Evolutionary conservation across 2,113 vertebrate species (phyloP), one percentile per base, ranked within the genome.

Genomic region (Periophthalmodon schlosseri): DNA sequence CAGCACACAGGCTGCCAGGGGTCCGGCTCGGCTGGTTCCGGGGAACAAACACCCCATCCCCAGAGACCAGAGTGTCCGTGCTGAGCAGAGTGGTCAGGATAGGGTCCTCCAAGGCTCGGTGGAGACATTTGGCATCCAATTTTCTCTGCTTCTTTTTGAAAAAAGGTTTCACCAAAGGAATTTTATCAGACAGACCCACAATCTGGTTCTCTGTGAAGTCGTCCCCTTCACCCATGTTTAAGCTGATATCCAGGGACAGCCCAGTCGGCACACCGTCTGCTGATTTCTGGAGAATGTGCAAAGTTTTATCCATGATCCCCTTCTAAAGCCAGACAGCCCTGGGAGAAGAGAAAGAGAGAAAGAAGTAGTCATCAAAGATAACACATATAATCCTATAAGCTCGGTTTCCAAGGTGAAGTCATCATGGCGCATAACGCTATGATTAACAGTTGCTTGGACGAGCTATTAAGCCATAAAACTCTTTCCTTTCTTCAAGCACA

Each of bases 81-180:
- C 94, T 95, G 65, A 99, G 87, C 71, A 99, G 76, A 61, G 95
- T 96, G 81, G 93, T 97, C 18, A 99, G 94, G 73, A 98, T 96
- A 0, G 97, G 96, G 61, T 96, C 91, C 91, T 94, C 88, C 87
- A 99, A 74, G 70, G 96, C 95, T 50, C 95, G 94, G n/a, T 92
- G 90, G 69, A 98, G 87, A 21, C 96, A 95, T 83, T 97, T 95
- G 0, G 95, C 64, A 75, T 95, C 95, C 84, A 99, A 75, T 69
- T 96, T 95, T 87, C 97, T 98, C 84, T 93, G 95, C 78, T 98
- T 99, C 92, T 99, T 99, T 89, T 99, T 99, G 84, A 98, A 98
- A 88, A 95, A 96, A n/a, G 96, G 96, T 75, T 99, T 99, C 86
- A 98, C 90, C 0, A 96, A 90, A 8, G 96, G 92, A 63, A 99